phyloP scores from a whole-genome alignment of 2,113 vertebrate genomes.

The Limnothrissa miodon region DNA sequence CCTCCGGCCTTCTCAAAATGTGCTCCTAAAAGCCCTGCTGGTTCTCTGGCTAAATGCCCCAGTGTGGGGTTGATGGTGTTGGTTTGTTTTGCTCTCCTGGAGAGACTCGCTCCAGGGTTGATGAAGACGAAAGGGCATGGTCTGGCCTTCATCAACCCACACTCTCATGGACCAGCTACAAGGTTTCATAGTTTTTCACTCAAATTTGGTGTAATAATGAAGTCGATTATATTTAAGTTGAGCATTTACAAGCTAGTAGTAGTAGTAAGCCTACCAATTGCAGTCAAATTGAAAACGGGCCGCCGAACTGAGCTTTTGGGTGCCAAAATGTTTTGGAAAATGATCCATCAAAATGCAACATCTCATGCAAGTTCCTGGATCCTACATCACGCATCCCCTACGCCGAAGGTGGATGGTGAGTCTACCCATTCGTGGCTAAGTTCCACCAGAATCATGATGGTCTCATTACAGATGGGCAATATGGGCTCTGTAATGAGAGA shows the following conservation, averaged over 20 bases:
- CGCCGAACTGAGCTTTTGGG: no score
- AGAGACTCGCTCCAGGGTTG: background rate
- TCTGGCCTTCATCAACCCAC: background rate
- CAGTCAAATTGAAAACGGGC: background rate
- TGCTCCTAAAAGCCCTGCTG: background rate
- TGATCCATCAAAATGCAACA: background rate
- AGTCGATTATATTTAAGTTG: background rate
- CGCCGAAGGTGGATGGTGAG: background rate
- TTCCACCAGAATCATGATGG: background rate
- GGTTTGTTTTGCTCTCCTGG: background rate
- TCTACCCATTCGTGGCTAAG: background rate
- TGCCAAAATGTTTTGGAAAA: background rate
- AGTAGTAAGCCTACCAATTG: background rate
- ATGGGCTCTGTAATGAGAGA: background rate
- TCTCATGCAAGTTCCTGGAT: background rate
- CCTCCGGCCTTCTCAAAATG: background rate
- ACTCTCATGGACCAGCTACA: slow-evolving; percentile 29
- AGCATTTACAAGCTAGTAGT: background rate
- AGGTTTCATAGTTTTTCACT: background rate
- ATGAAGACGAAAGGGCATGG: slow-evolving; percentile 1
- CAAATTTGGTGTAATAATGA: background rate
- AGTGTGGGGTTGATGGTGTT: background rate
- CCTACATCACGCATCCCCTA: background rate
- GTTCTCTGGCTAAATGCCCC: background rate
- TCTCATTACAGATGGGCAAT: background rate